Evolutionary conservation across 2,113 vertebrate species (phyloP), one percentile per base, ranked within the genome.

Genomic region (Pipa parva): DNA sequence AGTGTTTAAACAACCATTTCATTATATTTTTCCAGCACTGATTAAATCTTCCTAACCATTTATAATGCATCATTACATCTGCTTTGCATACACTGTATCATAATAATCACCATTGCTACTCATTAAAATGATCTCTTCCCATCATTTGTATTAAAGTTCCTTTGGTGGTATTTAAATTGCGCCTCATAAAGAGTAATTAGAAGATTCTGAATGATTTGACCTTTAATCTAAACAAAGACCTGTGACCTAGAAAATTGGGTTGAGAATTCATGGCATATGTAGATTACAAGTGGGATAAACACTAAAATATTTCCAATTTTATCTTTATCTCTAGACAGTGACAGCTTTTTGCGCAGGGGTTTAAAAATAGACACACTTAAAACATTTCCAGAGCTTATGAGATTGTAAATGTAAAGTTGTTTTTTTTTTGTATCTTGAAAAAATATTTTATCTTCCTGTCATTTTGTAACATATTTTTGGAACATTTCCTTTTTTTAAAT

Each of bases 1-100:
- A 79, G 78, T 83, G 82, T 85, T 89, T 87, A 88, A 87, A 85
- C 82, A 90, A 85, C 80, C 70, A 84, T 88, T 89, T 87, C 81
- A 85, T 87, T 86, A 79, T 75, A 85, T 76, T 84, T 88, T 84
- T 87, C 79, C 77, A 78, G 76, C 57, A 69, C 63, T 81, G 83
- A 87, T 88, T 88, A 83, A 82, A 84, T 86, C 82, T 85, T 81
- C 29, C 84, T 79, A 25, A 3, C 73, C 71, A 76, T 82, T 87
- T 82, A 82, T 83, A 87, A 88, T 84, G 83, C 82, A 84, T 85
- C 84, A 84, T 86, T 90, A 87, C 79, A 80, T 85, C 84, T 82
- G 77, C 76, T 81, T 85, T 82, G 76, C 82, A 79, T 80, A 80
- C 78, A 85, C n/a, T n/a, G n/a, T n/a, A n/a, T 77, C n/a, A 84